Evolutionary conservation across 1,140 invertebrate genomes (phyloP), one percentile per base, ranked within the genome.

Genomic region (Diabrotica undecimpunctata): DNA sequence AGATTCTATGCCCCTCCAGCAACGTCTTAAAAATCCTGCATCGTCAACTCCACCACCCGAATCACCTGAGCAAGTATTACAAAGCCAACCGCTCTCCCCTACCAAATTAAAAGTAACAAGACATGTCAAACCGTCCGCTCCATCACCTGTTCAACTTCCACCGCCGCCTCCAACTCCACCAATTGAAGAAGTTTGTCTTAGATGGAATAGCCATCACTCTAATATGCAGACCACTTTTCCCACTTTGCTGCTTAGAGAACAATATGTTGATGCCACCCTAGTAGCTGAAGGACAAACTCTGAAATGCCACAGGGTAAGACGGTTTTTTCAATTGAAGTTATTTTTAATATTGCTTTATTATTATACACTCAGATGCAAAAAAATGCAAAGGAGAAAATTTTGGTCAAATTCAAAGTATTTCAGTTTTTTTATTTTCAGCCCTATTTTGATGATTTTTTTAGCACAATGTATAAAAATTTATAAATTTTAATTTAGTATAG

Each of bases 181-280:
- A 0, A 65, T 62, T 10, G 70, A 83, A 46, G 82, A 83, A 75
- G 80, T 88, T 54, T 87, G 88, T 74, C 77, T 90, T 46, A 83
- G 85, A 75, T 90, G 88, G 88, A 88, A 89, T 74, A 88, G 86
- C 76, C 88, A 88, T 74, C 86, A 89, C 71, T 84, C 81, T 58
- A 89, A 89, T 72, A 85, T 90, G 80, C 85, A 88, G 67, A 83
- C 80, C 53, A 84, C 84, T 62, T 83, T 86, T 67, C 80, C 83
- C 4, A 74, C 68, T 65, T 72, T 86, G n/a, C 71, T 85, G 14
- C 74, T 78, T 12, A 79, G 79, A 50, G 81, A 84, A 68, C 77
- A 81, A 61, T 83, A 83, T 73, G 83, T 84, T 4, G 84, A 86
- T 72, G 83, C 84, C 2, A 86, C 84, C 6, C 70, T 86, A 54